Percentiles rank a stretch among this genome's conserved stretches.
These are phyloP conservation scores for Cololabis saira DNA, from an alignment of 2,113 vertebrate genomes.

Conservation along the genomic window DNA sequence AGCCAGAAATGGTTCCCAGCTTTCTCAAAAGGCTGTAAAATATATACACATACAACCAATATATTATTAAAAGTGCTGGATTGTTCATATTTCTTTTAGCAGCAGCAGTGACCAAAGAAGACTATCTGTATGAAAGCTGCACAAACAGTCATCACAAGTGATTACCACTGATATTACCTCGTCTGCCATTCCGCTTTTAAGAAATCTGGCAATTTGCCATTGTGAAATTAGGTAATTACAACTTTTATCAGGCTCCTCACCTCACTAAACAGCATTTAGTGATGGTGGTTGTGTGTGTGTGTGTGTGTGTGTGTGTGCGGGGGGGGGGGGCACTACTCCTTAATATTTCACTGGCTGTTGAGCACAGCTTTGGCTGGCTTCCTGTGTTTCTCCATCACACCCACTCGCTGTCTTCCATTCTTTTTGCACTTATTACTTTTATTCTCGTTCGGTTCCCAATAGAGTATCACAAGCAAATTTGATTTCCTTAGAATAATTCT, in stretches of 20 bases:
- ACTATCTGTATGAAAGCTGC: constrained; percentile 65
- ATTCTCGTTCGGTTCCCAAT: constrained; percentile 27
- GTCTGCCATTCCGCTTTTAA: constrained; percentile 64
- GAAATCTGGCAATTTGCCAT: constrained; percentile 72
- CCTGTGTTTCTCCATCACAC: constrained; percentile 55
- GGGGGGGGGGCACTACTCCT: constrained; percentile 52
- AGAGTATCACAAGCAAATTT: constrained; percentile 41
- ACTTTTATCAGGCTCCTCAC: constrained; percentile 71
- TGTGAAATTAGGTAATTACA: constrained; percentile 76
- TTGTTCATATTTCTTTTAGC: neutral
- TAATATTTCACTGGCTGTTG: constrained; percentile 49
- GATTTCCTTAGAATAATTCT: constrained; percentile 40
- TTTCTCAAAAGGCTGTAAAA: too few relatives aligned
- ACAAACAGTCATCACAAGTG: constrained; percentile 37
- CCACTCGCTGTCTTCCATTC: constrained; percentile 49
- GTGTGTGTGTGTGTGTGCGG: too few relatives aligned
- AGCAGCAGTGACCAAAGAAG: constrained; percentile 57
- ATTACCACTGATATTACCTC: constrained; percentile 72
- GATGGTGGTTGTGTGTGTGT: too few relatives aligned
- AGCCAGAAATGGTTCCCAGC: too few relatives aligned
- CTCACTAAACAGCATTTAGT: constrained; percentile 71
- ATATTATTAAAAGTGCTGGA: neutral
- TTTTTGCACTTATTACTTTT: constrained; percentile 5
- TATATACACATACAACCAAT: too few relatives aligned
- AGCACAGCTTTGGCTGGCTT: constrained; percentile 59